Evolutionary conservation across 2,797 vertebrate species (phyloP), one percentile per base, ranked within the genome.

Genomic region (Carcharodon carcharias): DNA sequence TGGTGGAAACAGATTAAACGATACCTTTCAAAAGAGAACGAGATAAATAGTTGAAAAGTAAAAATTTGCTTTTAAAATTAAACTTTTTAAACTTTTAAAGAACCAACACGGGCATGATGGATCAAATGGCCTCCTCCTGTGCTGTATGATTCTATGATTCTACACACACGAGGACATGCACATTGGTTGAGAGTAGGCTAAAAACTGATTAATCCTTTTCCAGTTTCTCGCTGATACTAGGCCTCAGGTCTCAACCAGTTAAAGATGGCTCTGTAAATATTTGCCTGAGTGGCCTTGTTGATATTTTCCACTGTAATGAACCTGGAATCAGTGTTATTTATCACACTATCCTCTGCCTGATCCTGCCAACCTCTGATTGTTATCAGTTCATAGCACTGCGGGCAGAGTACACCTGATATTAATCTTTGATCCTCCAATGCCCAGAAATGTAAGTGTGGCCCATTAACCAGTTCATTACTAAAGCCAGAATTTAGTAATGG

Each of bases 401-500:
- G 89, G 61, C 35, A 92, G 89, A 92, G 58, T 63, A 40, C 58
- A 92, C 16, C 89, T 65, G 89, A 92, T 92, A 65, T 65, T 63
- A 92, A 92, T 92, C 89, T 92, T 65, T 63, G 58, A 92, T 63
- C 89, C 12, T 58, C 56, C 88, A 58, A 4, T 63, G 88, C 88
- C 56, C 89, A 35, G 88, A 26, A 58, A 89, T 89, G 88, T 7
- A 89, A 61, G 35, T 92, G 14, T n/a, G 56, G 35, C 35, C 58
- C 89, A 58, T 91, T 91, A 91, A 58, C 54, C 35, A 58, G 88
- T 61, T 91, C 56, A 40, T 18, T n/a, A 40, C 35, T 1, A 63
- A n/a, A 61, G 89, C 87, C 89, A 65, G 35, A 7, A 21, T 50
- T 45, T 50, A 21, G 40, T 18, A 4, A 5, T n/a, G 18, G 3